Conservation (phyloP, 2,113 vertebrate genomes). For the Rhizomys pruinosus region DNA sequence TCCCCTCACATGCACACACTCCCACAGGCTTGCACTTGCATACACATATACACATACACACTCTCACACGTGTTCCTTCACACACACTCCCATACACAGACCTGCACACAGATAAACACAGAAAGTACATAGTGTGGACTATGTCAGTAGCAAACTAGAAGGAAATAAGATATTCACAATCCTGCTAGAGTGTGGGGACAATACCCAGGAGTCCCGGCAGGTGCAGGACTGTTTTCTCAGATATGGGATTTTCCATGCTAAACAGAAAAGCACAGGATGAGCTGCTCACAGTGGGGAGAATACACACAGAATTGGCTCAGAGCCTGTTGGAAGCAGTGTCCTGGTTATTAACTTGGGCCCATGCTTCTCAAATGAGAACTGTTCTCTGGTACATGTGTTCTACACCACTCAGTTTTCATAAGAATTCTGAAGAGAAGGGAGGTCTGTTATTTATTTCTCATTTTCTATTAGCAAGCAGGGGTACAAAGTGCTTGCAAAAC, state of each 20-base stretch:
- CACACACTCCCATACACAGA: background rate
- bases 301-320: fast-evolving
- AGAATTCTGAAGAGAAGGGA: background rate
- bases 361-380: background rate
- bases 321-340: background rate
- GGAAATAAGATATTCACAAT: background rate
- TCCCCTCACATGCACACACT: background rate
- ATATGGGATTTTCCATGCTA: background rate
- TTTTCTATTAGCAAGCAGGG: background rate
- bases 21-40: background rate
- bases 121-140: background rate
- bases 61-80: background rate
- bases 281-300: fast-evolving
- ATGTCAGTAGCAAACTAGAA: background rate
- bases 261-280: background rate
- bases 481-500: background rate
- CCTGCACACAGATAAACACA: background rate
- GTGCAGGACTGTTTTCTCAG: background rate
- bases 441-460: too few species aligned
- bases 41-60: background rate
- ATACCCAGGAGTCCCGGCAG: too few species aligned
- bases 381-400: background rate
- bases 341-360: background rate
- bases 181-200: too few species aligned
- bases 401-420: background rate